Percentiles rank a stretch among this genome's conserved stretches.
These are phyloP conservation scores for Chelonia mydas DNA, from an alignment of 2,797 vertebrate genomes.

Conservation along the genomic window DNA sequence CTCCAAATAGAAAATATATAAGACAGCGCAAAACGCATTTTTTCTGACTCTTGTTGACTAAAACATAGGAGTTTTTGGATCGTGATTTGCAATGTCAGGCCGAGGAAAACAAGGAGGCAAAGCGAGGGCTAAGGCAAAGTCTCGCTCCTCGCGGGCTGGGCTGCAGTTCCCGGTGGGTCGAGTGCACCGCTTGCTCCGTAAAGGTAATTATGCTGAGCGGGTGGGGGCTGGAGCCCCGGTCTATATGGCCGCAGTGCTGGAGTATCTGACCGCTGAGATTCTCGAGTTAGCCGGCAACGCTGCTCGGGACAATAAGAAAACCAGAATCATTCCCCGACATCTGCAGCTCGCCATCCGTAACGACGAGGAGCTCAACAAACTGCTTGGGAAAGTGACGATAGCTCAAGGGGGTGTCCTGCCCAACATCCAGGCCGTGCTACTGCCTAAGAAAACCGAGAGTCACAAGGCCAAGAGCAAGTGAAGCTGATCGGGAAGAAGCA, in stretches of 20 bases:
- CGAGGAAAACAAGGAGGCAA: slow-evolving; percentile 77
- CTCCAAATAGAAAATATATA: slow-evolving; percentile 47
- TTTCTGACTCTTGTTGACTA: rapidly evolving
- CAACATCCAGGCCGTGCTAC: not conserved
- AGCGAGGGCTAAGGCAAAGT: slow-evolving; percentile 50
- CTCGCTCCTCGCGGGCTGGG: slow-evolving; percentile 68
- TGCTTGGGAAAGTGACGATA: slow-evolving; percentile 86
- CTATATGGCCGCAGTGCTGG: slow-evolving; percentile 59
- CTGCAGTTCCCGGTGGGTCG: slow-evolving; percentile 66
- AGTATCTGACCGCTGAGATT: slow-evolving; percentile 75
- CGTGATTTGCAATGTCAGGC: slow-evolving; percentile 21
- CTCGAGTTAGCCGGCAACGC: not conserved
- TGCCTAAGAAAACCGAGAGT: slow-evolving; percentile 52
- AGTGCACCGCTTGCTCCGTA: not conserved
- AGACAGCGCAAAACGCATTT: rapidly evolving
- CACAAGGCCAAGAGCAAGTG: slow-evolving; percentile 15
- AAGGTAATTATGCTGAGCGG: slow-evolving; percentile 72
- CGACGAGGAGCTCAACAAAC: slow-evolving; percentile 89
- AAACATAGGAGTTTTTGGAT: rapidly evolving
- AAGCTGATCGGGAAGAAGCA: rapidly evolving
- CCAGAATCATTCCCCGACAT: slow-evolving; percentile 84
- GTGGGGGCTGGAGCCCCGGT: not conserved
- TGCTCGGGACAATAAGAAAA: not conserved
- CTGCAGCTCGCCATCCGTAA: slow-evolving; percentile 87
- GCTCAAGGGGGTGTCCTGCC: not conserved